Evolutionary conservation across 1,140 invertebrate species (phyloP), one percentile per base, ranked within the genome.

Genomic region (Hormaphis cornu): DNA sequence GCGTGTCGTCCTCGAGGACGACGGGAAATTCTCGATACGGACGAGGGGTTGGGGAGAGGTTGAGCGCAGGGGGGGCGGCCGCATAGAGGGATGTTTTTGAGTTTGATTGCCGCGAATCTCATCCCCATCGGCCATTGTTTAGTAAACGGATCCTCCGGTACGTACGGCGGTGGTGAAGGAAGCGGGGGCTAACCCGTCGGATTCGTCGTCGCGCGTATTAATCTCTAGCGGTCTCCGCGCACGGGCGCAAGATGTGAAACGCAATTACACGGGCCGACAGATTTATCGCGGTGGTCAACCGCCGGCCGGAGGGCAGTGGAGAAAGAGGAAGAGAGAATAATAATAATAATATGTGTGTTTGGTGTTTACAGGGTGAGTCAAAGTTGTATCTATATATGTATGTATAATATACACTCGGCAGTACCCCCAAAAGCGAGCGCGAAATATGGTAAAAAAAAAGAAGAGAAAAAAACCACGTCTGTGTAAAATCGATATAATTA

Each of bases 141-240:
- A 35, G 61, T 66, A 66, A 66, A 66, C 61, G 44, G 61, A 66
- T 66, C n/a, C n/a, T 66, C 61, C 44, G 14, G 48, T 48, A 44
- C n/a, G 58, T 44, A 44, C 3, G 20, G 20, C 3, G 46, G 12
- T 16, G 46, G 44, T 42, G 40, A 48, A 3, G 46, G 24, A 20
- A 6, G 24, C 5, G 50, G 8, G n/a, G 42, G 30, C 53, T 58
- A 58, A 35, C 61, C 58, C 58, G 61, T 48, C 28, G 42, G 61
- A 66, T 66, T 66, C 50, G 61, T 66, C 61, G n/a, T n/a, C n/a
- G n/a, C n/a, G 61, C 44, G 61, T 66, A 66, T 66, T 66, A 66
- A 66, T 66, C 61, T 66, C 61, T 66, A 5, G 12, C 61, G 42
- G 61, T 20, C 61, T 66, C n/a, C n/a, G n/a, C n/a, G n/a, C 61